Base-by-base conservation (phyloP, 2,113 vertebrate genomes). In the Corydoras sp. region DNA sequence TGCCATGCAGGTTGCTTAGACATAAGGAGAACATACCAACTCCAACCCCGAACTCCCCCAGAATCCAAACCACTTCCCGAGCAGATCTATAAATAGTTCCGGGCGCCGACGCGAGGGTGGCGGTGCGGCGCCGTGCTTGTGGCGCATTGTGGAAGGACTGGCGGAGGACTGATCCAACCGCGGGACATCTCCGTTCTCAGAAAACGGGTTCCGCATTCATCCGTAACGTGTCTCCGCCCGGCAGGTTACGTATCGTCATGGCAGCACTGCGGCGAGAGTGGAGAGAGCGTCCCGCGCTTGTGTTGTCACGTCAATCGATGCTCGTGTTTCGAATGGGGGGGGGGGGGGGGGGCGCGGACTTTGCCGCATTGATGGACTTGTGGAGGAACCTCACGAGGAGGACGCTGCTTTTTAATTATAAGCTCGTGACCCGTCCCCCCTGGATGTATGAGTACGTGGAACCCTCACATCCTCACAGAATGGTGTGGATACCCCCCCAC, bases 191-290 rank as follows among this genome's bases (percentile, higher is more conserved):
- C 30, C 15, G 64, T 72, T 35, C 51, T 14, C 58, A 62, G 74
- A 66, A 18, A 61, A 71, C 66, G 35, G 68, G 67, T 71, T 62
- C 64, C 62, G 62, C 67, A 11, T 72, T 74, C 72, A 72, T 71
- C 54, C 15, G 64, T 78, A 75, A 78, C 67, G 67, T 9, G 63
- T 76, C 66, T 76, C 53, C n/a, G 32, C 31, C 48, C 59, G 69
- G 31, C 55, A 82, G 73, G 83, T 68, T 24, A 85, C 82, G 83
- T 85, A 84, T 85, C 79, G 77, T 79, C 79, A 63, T 75, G 79
- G 81, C 86, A 87, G 83, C 80, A 89, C 85, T 82, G 87, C 80
- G 83, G 83, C 81, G 75, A 84, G 80, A 73, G 78, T 75, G n/a
- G n/a, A 83, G 82, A 82, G 86, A 84, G 78, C 76, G 65, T 84